phyloP scores from a whole-genome alignment of 2,113 vertebrate genomes.

The Antechinus stuartii region DNA sequence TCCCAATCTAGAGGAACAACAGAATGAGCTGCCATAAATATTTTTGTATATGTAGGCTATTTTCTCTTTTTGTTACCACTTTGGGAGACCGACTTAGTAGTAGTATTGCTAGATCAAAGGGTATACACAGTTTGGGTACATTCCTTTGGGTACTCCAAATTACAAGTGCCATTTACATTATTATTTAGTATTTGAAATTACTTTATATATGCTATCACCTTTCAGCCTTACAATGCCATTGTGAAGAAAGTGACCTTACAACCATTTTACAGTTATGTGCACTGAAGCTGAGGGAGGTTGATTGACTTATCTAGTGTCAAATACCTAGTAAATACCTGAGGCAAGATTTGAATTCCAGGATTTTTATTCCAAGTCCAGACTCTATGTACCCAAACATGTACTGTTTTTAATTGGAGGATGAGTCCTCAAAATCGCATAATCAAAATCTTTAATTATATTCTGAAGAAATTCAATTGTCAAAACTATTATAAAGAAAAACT shows the following conservation, averaged over 20 bases:
- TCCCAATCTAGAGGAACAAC: too few relatives aligned
- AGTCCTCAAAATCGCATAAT: not conserved
- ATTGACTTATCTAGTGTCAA: not conserved
- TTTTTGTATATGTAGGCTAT: too few relatives aligned
- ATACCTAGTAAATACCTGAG: not conserved
- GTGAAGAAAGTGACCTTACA: not conserved
- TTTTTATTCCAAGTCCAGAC: too few relatives aligned
- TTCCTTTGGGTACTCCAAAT: too few relatives aligned
- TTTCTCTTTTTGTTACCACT: too few relatives aligned
- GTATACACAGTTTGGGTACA: too few relatives aligned
- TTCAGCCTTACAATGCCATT: not conserved
- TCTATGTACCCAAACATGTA: not conserved
- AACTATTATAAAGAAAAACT: not conserved
- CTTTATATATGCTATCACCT: not conserved
- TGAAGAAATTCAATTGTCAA: not conserved
- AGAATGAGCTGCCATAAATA: too few relatives aligned
- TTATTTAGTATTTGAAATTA: not conserved
- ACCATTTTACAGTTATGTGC: not conserved
- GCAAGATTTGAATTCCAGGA: not conserved
- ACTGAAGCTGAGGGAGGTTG: not conserved
- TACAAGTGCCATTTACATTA: not conserved
- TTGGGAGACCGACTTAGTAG: too few relatives aligned
- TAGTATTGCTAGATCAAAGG: too few relatives aligned
- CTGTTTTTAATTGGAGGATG: not conserved
- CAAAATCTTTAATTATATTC: not conserved